phyloP scores from a whole-genome alignment of 2,797 vertebrate species.

The Alectoris magna region DNA sequence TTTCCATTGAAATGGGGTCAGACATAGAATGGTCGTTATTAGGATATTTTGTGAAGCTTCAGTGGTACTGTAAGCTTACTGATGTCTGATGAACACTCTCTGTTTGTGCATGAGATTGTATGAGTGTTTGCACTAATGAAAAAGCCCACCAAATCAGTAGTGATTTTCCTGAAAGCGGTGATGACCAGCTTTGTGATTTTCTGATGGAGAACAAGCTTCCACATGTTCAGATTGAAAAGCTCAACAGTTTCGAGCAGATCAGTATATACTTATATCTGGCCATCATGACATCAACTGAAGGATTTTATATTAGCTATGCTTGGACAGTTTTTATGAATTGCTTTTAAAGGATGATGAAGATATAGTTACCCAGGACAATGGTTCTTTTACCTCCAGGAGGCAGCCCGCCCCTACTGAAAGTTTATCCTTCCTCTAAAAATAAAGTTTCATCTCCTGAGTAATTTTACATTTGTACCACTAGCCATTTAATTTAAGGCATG shows the following conservation, averaged over 20 bases:
- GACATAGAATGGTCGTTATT: neutral
- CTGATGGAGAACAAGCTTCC: neutral
- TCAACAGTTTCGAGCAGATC: neutral
- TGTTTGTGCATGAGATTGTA: neutral
- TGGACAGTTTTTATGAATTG: conserved; percentile 22
- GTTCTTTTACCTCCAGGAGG: neutral
- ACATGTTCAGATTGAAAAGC: neutral
- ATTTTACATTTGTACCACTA: neutral
- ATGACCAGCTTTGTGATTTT: neutral
- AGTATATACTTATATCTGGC: neutral
- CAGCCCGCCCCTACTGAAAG: neutral
- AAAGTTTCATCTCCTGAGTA: conserved; percentile 9
- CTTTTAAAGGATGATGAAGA: conserved; percentile 20
- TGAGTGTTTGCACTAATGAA: neutral
- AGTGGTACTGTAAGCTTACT: neutral
- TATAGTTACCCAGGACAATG: conserved; percentile 18
- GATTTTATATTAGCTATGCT: conserved; percentile 22
- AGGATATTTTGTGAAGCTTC: neutral
- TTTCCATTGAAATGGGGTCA: neutral
- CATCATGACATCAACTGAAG: neutral
- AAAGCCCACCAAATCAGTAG: neutral
- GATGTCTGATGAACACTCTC: neutral
- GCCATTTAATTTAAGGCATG: conserved; percentile 48
- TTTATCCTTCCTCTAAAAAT: conserved; percentile 52
- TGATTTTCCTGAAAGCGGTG: neutral